Evolutionary conservation across 2,797 vertebrate species (phyloP).

Genomic region (Myotis pilosus): DNA sequence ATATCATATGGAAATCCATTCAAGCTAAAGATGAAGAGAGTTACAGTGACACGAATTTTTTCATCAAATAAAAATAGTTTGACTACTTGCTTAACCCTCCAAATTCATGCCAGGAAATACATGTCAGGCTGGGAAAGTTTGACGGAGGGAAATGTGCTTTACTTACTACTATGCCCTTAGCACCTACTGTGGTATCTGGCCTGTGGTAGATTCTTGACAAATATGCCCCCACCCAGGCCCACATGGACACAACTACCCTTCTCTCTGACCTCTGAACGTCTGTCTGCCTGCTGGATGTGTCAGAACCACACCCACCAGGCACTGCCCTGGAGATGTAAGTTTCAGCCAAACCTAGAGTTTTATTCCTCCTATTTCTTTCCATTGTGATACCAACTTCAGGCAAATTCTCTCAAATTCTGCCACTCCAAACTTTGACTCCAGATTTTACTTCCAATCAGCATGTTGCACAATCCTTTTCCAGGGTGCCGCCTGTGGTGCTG

Average conservation of each 20-base stretch:
- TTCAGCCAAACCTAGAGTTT: not conserved
- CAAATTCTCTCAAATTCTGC: not conserved
- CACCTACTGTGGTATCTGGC: not conserved
- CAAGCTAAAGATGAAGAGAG: not conserved
- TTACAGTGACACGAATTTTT: not conserved
- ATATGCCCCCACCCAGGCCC: fast-evolving
- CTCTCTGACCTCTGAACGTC: not conserved
- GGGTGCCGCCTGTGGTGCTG: not conserved
- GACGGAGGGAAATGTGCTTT: not conserved
- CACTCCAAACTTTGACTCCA: not conserved
- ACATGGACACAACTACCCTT: not conserved
- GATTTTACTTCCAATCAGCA: not conserved
- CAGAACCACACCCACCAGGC: not conserved
- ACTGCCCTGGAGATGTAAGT: fast-evolving
- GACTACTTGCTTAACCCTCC: not conserved
- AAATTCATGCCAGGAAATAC: not conserved
- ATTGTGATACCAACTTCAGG: not conserved
- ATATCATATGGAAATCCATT: not conserved
- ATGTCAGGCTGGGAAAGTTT: not conserved
- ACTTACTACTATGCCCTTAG: not conserved
- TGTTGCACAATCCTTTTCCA: not conserved
- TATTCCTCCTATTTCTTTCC: not conserved
- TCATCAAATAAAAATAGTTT: not conserved
- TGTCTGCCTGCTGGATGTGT: not conserved
- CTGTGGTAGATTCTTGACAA: not conserved